These are phyloP conservation scores for Etheostoma nigrum DNA, from an alignment of 2,797 vertebrate species.

Conservation along the genomic window DNA sequence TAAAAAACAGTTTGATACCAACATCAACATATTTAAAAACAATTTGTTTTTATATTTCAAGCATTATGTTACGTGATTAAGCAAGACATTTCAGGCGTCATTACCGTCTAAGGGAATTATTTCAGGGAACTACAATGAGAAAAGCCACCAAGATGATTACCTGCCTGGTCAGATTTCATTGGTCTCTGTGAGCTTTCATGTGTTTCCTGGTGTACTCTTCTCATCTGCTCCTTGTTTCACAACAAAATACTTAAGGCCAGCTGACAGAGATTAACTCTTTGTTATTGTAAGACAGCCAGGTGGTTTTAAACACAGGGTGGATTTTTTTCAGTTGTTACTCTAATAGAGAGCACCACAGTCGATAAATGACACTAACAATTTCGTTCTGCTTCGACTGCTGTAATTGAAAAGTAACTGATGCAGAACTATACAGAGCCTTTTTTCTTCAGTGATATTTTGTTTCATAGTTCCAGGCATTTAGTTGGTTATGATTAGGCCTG, in stretches of 20 bases:
- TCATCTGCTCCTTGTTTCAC: conserved; percentile 75
- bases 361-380: conserved; percentile 93
- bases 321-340: conserved; percentile 89
- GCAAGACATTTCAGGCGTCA: not conserved
- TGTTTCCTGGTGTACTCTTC: conserved; percentile 58
- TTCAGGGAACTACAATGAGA: conserved; percentile 39
- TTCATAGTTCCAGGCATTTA: conserved; percentile 79
- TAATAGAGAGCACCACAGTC: conserved; percentile 91
- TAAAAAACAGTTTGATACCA: not conserved
- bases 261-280: conserved; percentile 88
- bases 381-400: conserved; percentile 90
- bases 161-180: conserved; percentile 59
- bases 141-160: conserved; percentile 71
- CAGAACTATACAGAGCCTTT: conserved; percentile 86
- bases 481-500: conserved; percentile 70
- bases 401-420: conserved; percentile 95
- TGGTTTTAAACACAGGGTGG: conserved; percentile 91
- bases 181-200: conserved; percentile 53
- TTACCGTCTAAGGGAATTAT: conserved; percentile 63
- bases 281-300: conserved; percentile 90
- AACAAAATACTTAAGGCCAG: conserved; percentile 71
- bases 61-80: conserved; percentile 31
- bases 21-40: not conserved
- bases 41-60: not conserved
- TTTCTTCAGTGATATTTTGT: conserved; percentile 82